phyloP scores from a whole-genome alignment of 2,797 vertebrate genomes.

The Gouania willdenowi region DNA sequence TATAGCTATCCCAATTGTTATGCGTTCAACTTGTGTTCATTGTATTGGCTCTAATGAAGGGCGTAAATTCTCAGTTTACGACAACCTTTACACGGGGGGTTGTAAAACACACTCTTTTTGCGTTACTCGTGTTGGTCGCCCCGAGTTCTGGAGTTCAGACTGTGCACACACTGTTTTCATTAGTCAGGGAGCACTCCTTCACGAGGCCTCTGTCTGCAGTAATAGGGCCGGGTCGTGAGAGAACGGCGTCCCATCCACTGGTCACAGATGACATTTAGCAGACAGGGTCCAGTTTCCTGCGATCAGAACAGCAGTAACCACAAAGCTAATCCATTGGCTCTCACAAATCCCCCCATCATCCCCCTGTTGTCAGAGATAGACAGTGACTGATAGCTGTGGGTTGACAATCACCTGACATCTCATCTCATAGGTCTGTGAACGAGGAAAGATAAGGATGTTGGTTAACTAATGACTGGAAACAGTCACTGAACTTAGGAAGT shows the following conservation, averaged over 20 bases:
- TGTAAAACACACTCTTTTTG: slow-evolving; percentile 82
- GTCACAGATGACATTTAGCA: slow-evolving; percentile 73
- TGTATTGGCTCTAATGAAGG: slow-evolving; percentile 84
- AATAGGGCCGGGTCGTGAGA: slow-evolving; percentile 60
- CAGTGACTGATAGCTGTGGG: slow-evolving; percentile 24
- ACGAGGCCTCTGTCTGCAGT: slow-evolving; percentile 59
- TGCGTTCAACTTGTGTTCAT: slow-evolving; percentile 82
- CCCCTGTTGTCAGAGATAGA: slow-evolving; percentile 29
- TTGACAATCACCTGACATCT: slow-evolving; percentile 25
- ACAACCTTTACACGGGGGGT: slow-evolving; percentile 75
- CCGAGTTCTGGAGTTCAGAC: slow-evolving; percentile 70
- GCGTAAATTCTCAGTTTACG: slow-evolving; percentile 81
- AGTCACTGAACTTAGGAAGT: too few relatives aligned
- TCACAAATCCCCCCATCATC: slow-evolving; percentile 52
- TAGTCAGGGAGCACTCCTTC: slow-evolving; percentile 69
- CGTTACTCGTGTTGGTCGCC: slow-evolving; percentile 76
- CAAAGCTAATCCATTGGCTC: slow-evolving; percentile 49
- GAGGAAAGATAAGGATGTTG: too few relatives aligned
- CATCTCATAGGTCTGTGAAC: slow-evolving; percentile 7
- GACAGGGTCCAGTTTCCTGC: slow-evolving; percentile 63
- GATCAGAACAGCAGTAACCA: slow-evolving; percentile 55
- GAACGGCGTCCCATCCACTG: slow-evolving; percentile 50
- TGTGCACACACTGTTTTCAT: slow-evolving; percentile 76
- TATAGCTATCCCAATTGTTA: slow-evolving; percentile 83
- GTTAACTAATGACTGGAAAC: too few relatives aligned